Evolutionary conservation across 1,140 invertebrate species (phyloP), one percentile per base, ranked within the genome.

Genomic region (Uloborus diversus): DNA sequence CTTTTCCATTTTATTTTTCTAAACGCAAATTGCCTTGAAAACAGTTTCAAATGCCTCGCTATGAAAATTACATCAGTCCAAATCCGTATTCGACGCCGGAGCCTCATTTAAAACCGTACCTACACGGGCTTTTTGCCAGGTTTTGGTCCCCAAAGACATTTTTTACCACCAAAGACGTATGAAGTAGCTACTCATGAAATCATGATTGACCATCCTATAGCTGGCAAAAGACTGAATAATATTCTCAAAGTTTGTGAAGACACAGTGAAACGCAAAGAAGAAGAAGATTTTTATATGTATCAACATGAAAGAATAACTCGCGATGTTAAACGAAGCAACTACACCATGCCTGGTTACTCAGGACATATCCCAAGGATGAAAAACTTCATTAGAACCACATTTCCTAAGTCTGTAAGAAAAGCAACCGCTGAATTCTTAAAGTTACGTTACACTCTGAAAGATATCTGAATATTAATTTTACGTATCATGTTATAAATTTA

Each of bases 371-470:
- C 69, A 2, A 71, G 69, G 30, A 71, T 28, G 20, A 7, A 5
- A 17, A n/a, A 57, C 42, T 59, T 53, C 20, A 71, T 71, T 13
- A 56, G 69, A 4, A 57, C 30, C 13, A 28, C 69, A 2, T 71
- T 20, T 47, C 11, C 17, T 2, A 71, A 71, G 20, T 20, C 69
- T 1, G 56, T 59, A 13, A 71, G 35, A 30, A 71, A 59, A 37
- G 69, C 53, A 0, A 71, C 69, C 1, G 69, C 69, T 0, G 53
- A 71, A 14, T 71, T 71, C n/a, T 99, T 97, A 89, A 99, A 99
- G 88, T 99, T 89, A 83, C 86, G 85, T 66, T 85, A 84, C n/a
- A 84, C 83, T 73, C n/a, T n/a, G n/a, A n/a, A n/a, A n/a, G n/a
- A n/a, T n/a, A n/a, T n/a, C n/a, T n/a, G n/a, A n/a, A n/a, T n/a